Base-by-base conservation (phyloP, 1,140 invertebrate species). In the Ephestia elutella region DNA sequence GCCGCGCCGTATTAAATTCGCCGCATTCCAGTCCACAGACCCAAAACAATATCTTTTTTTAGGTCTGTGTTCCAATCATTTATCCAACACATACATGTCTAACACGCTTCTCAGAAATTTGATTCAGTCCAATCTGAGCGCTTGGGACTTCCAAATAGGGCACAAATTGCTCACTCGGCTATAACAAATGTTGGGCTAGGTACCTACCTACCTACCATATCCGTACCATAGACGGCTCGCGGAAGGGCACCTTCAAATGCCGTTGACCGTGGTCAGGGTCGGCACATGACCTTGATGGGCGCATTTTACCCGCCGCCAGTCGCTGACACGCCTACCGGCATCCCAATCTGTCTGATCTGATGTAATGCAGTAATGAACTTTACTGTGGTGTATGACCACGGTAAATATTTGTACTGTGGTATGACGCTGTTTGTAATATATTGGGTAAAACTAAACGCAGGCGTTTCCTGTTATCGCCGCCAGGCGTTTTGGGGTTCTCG, bases 221-320 rank as follows among this genome's bases (percentile, higher is more conserved):
- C n/a, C n/a, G n/a, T n/a, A n/a, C 15, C 38, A 44, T 44, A 32
- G 4, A 15, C 38, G 15, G n/a, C 10, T 15, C 20, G 50, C 50
- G 20, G 54, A 58, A 48, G 82, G 82, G 77, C 83, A 85, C 83
- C 83, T 86, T 86, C 73, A 82, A 80, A 67, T 74, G 80, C 71
- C 83, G 78, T 86, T 86, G 83, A 81, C 83, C 83, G 82, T 85
- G 83, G 83, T 86, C 83, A 85, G 74, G 83, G 80, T 78, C 81
- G 54, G 53, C 60, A 76, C 78, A 65, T 80, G 82, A 75, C 77
- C 67, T 65, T 70, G 68, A 8, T 44, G 32, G 9, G 38, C 62
- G 60, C 62, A 66, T 64, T 63, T 57, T 62, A 59, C 60, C 65
- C 62, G 62, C 66, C 65, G 66, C 58, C 64, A 32, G 30, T 32